Evolutionary conservation across 2,797 vertebrate genomes (phyloP).

Genomic region (Bovichtus variegatus): DNA sequence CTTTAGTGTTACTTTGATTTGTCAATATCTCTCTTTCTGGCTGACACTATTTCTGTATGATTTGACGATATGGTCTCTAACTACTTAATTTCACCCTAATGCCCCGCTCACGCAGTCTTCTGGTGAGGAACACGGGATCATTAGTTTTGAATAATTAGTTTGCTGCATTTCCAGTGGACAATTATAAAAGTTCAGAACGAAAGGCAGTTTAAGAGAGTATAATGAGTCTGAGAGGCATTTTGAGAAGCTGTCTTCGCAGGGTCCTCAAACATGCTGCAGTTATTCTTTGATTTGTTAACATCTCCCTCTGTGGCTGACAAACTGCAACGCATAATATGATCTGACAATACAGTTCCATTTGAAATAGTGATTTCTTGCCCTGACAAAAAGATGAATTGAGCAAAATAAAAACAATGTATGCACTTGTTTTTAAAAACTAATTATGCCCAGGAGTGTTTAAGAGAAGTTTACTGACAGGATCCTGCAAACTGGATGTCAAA

Average conservation of each 20-base stretch:
- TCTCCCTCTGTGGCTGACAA: conserved; percentile 54
- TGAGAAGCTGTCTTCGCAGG: conserved; percentile 12
- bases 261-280: conserved; percentile 46
- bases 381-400: conserved; percentile 32
- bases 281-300: conserved; percentile 60
- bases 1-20: conserved; percentile 47
- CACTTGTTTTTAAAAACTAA: not conserved
- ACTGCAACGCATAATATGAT: conserved; percentile 47
- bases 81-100: conserved; percentile 45
- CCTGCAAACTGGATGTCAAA: conserved; percentile 16
- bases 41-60: conserved; percentile 27
- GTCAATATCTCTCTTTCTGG: conserved; percentile 25
- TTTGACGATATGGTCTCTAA: conserved; percentile 27
- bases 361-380: conserved; percentile 29
- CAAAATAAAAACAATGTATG: conserved; percentile 28
- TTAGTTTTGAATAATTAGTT: conserved; percentile 67
- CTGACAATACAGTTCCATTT: conserved; percentile 39
- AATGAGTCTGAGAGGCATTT: conserved; percentile 51
- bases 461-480: conserved; percentile 9
- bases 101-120: conserved; percentile 29
- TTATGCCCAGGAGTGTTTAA: conserved; percentile 14
- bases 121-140: conserved; percentile 41
- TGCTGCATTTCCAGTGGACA: conserved; percentile 39
- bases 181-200: conserved; percentile 66
- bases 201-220: conserved; percentile 45